phyloP scores from a whole-genome alignment of 2,797 vertebrate species.

The Anomalospiza imberbis region DNA sequence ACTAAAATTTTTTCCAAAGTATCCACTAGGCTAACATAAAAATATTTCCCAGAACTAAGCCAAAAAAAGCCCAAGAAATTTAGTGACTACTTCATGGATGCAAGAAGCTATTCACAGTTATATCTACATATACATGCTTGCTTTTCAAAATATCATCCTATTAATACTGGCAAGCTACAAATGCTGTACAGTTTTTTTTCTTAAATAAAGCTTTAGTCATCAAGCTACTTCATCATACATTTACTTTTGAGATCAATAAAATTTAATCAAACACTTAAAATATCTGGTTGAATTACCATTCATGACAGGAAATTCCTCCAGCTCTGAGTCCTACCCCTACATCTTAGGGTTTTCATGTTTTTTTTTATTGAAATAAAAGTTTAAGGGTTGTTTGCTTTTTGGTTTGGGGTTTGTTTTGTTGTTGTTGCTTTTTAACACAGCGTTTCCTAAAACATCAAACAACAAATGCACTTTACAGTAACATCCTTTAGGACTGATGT shows the following conservation, averaged over 20 bases:
- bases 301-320: neutral
- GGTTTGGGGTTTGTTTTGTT: neutral
- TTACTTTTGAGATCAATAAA: neutral
- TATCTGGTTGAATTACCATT: neutral
- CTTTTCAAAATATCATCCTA: neutral
- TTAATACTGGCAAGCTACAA: neutral
- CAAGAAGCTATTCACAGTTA: neutral
- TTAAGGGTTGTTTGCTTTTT: neutral
- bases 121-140: neutral
- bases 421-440: neutral
- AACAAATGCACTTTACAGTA: neutral
- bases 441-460: neutral
- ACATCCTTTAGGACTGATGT: neutral
- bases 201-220: neutral
- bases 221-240: neutral
- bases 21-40: neutral
- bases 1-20: neutral
- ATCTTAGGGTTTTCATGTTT: neutral
- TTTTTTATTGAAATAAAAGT: neutral
- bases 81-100: neutral
- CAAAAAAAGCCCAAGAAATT: neutral
- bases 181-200: no score
- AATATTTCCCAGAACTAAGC: neutral
- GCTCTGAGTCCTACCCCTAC: neutral
- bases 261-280: neutral